Evolutionary conservation across 2,888 invertebrate genomes (phyloP).

Genomic region (Archaeoteleia sp.): DNA sequence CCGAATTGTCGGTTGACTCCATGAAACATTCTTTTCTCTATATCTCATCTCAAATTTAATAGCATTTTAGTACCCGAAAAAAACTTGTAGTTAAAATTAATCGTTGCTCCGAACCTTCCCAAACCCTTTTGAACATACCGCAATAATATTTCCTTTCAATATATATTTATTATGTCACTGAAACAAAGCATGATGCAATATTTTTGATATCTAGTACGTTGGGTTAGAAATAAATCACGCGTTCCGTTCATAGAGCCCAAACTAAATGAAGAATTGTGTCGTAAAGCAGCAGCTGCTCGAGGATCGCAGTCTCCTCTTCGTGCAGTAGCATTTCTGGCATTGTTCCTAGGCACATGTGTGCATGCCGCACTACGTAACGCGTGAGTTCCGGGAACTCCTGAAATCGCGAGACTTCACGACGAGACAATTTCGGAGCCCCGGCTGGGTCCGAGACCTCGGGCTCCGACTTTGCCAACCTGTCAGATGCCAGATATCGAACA

Average conservation of each 20-base stretch:
- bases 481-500: slow-evolving; percentile 7
- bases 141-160: not conserved
- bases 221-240: slow-evolving; percentile 29
- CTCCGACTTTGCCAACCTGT: slow-evolving; percentile 26
- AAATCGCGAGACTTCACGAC: slow-evolving; percentile 44
- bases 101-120: too few relatives aligned
- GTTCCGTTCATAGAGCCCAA: slow-evolving; percentile 28
- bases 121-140: too few relatives aligned
- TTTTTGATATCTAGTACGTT: slow-evolving; percentile 26
- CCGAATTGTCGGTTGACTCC: too few relatives aligned
- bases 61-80: too few relatives aligned
- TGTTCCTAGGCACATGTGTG: slow-evolving; percentile 37
- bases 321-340: slow-evolving; percentile 46
- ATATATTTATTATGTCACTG: too few relatives aligned
- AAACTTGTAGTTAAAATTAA: too few relatives aligned
- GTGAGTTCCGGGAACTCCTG: slow-evolving; percentile 46
- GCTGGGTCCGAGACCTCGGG: slow-evolving; percentile 26
- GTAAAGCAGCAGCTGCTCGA: slow-evolving; percentile 28
- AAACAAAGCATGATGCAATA: slow-evolving; percentile 15
- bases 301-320: slow-evolving; percentile 26
- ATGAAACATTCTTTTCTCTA: too few relatives aligned
- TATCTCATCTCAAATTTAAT: too few relatives aligned
- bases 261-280: slow-evolving; percentile 49
- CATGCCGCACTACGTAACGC: slow-evolving; percentile 34
- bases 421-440: slow-evolving; percentile 39